These are phyloP conservation scores for Asarcornis scutulata DNA, from an alignment of 2,113 vertebrate species.

Conservation along the genomic window DNA sequence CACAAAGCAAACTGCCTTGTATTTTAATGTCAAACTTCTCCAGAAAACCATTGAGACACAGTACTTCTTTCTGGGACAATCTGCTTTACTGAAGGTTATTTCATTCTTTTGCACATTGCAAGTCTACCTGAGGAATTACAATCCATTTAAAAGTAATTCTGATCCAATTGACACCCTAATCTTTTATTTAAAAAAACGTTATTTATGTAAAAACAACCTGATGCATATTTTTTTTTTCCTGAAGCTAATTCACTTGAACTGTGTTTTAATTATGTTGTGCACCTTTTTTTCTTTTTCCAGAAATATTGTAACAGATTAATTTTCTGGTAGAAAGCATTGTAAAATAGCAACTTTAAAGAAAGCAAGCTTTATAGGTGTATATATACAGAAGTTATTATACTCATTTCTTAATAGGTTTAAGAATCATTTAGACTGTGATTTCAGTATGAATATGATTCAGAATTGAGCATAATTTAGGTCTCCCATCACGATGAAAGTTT, in stretches of 20 bases:
- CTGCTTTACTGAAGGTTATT: background rate
- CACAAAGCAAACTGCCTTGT: background rate
- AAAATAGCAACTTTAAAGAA: background rate
- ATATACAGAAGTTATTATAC: background rate
- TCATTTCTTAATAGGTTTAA: background rate
- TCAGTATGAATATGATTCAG: background rate
- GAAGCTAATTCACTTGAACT: background rate
- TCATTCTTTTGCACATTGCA: background rate
- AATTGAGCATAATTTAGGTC: background rate
- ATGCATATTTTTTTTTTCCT: background rate
- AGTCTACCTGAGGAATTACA: background rate
- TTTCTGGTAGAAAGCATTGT: background rate
- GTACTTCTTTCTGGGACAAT: background rate
- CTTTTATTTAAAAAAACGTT: background rate
- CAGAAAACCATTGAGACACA: background rate
- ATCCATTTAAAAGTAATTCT: background rate
- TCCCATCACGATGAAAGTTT: background rate
- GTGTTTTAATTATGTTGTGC: background rate
- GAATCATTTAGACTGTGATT: background rate
- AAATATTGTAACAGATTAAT: background rate
- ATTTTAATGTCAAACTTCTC: slow-evolving; percentile 50
- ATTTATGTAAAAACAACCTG: background rate
- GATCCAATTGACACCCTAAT: background rate
- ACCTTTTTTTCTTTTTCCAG: background rate
- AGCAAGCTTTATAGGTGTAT: background rate